Percentiles rank a stretch among this genome's conserved stretches.
These are phyloP conservation scores for Sepiola atlantica DNA, from an alignment of 2,888 invertebrate species.

Conservation along the genomic window DNA sequence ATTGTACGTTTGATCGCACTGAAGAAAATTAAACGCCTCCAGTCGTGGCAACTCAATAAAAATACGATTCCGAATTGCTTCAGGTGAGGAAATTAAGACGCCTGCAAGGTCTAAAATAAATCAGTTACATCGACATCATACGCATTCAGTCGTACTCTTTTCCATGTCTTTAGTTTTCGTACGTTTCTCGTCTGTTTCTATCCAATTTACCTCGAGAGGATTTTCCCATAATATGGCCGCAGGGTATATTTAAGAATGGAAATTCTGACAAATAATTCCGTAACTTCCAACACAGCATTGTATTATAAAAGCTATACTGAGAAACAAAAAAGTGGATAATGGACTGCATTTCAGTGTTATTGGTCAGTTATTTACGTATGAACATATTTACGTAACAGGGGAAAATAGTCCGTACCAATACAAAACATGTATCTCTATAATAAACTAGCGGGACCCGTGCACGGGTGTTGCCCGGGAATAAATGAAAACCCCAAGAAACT, in stretches of 20 bases:
- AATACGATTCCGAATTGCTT: neutral
- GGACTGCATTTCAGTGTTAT: no score
- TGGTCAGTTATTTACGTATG: no score
- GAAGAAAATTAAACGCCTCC: no score
- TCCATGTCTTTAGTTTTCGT: neutral
- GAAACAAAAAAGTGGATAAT: neutral
- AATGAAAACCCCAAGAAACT: no score
- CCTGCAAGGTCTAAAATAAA: neutral
- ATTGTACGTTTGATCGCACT: no score
- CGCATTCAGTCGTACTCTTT: neutral
- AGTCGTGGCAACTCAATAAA: no score
- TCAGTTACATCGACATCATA: neutral
- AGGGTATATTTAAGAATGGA: neutral
- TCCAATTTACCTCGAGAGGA: neutral
- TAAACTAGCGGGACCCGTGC: no score
- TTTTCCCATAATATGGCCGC: neutral
- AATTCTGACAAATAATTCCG: neutral
- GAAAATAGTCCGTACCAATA: no score
- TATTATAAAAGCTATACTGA: neutral
- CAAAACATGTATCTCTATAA: no score
- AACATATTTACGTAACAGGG: no score
- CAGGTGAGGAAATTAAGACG: neutral
- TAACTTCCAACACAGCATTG: neutral
- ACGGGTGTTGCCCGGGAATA: no score
- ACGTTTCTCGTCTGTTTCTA: neutral